These are phyloP conservation scores for Ichneumoninae sp. DNA, from an alignment of 2,888 invertebrate genomes.

Conservation along the genomic window DNA sequence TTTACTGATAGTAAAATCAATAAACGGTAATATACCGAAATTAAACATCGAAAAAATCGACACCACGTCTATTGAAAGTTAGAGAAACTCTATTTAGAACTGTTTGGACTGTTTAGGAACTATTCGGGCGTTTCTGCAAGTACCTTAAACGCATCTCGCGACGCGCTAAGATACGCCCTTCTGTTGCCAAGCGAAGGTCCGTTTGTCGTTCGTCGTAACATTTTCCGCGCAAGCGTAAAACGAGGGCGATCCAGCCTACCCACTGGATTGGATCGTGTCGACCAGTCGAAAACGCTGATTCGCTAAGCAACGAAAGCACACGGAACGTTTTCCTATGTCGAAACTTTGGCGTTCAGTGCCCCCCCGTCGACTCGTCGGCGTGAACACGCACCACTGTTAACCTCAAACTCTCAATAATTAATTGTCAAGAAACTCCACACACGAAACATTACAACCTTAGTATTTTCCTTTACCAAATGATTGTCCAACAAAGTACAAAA, in stretches of 20 bases:
- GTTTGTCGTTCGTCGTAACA: background rate
- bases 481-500: conserved; percentile 16
- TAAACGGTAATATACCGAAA: no score
- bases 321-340: background rate
- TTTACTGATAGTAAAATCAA: no score
- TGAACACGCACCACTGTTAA: background rate
- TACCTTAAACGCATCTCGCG: background rate
- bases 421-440: conserved; percentile 1
- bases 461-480: conserved; percentile 26
- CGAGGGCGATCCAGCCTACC: no score
- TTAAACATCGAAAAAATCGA: no score
- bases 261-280: no score
- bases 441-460: background rate
- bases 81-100: background rate
- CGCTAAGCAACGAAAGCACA: background rate
- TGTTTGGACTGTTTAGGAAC: background rate
- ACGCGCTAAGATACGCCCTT: conserved; percentile 9
- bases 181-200: background rate
- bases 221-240: no score
- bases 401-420: conserved; percentile 10
- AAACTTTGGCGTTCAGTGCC: conserved; percentile 12
- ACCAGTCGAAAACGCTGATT: no score
- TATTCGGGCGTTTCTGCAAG: background rate
- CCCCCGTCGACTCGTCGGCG: conserved; percentile 15
- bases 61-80: background rate